Evolutionary conservation across 2,888 invertebrate species (phyloP).

Genomic region (Lagria hirta): DNA sequence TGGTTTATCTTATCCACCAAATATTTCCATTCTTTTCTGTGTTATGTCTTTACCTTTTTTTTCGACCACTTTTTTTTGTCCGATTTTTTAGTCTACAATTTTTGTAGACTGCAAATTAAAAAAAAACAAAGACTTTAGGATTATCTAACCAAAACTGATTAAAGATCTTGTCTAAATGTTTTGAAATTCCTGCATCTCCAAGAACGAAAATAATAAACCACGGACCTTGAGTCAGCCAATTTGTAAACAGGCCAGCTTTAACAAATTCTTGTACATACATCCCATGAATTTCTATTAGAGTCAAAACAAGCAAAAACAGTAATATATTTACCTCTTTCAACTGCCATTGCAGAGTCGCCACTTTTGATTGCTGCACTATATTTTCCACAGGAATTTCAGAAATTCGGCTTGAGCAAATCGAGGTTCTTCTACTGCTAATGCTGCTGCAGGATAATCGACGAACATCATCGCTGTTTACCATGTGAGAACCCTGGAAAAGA

Average conservation of each 20-base stretch:
- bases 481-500: conserved; percentile 31
- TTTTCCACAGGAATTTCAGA: conserved; percentile 59
- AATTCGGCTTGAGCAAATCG: conserved; percentile 40
- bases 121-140: too few species aligned
- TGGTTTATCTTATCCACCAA: too few species aligned
- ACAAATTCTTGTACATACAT: too few species aligned
- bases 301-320: too few species aligned
- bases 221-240: neutral
- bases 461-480: conserved; percentile 16
- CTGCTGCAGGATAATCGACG: conserved; percentile 34
- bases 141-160: too few species aligned
- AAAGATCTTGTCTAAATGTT: too few species aligned
- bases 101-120: too few species aligned
- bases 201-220: conserved; percentile 2
- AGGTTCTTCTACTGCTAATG: conserved; percentile 34
- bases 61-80: too few species aligned
- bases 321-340: conserved; percentile 68
- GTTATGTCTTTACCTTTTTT: too few species aligned
- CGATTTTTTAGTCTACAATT: too few species aligned
- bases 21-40: too few species aligned
- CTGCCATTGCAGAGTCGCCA: conserved; percentile 73
- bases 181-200: too few species aligned
- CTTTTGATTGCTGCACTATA: conserved; percentile 65
- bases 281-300: neutral
- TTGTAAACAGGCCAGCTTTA: neutral